These are phyloP conservation scores for Lepus americanus DNA, from an alignment of 2,113 vertebrate genomes.

Conservation along the genomic window DNA sequence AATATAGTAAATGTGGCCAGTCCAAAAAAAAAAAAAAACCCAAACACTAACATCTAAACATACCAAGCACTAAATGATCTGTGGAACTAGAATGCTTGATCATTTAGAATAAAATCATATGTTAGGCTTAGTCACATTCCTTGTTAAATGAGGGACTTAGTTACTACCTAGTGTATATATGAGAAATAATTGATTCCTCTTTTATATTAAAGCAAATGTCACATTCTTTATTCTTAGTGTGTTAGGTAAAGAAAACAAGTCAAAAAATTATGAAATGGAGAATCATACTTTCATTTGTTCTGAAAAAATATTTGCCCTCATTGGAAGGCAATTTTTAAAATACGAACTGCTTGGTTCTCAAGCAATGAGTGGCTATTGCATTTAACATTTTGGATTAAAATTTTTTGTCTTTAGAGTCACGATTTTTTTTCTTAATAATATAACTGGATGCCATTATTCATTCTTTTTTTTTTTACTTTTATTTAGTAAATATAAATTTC, in stretches of 20 bases:
- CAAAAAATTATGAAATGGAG: neutral
- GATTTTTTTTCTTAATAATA: too few species aligned
- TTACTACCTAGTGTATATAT: neutral
- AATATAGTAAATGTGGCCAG: neutral
- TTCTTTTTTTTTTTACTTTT: too few species aligned
- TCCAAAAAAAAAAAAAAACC: neutral
- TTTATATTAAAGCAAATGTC: too few species aligned
- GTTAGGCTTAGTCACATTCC: neutral
- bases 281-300: neutral
- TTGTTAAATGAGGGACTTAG: neutral
- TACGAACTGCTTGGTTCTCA: neutral
- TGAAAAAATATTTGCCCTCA: neutral
- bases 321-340: neutral
- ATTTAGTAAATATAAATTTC: too few species aligned
- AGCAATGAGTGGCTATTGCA: neutral
- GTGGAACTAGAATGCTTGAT: neutral
- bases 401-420: too few species aligned
- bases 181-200: too few species aligned
- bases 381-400: neutral
- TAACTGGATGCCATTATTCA: too few species aligned
- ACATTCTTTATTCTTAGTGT: neutral
- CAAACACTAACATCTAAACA: neutral
- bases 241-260: neutral
- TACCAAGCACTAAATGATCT: slow-evolving; percentile 13
- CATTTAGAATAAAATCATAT: slow-evolving; percentile 36